Conservation (phyloP, 2,113 vertebrate genomes). For the Copsychus sechellarum region DNA sequence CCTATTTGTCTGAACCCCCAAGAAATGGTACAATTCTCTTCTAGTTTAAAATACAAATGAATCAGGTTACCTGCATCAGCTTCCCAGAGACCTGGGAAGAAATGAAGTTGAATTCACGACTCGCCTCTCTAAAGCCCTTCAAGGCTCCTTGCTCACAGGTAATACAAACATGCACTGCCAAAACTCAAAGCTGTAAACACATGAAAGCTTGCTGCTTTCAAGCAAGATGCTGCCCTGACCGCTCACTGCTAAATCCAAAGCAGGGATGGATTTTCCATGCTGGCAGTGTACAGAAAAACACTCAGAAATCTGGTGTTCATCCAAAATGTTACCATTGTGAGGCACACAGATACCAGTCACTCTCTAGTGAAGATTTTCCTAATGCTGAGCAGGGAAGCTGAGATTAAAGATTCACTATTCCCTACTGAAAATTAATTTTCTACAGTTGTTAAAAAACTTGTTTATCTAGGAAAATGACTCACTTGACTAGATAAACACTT, state of each 20-base stretch:
- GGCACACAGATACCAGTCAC: conserved; percentile 48
- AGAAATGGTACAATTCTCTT: background rate
- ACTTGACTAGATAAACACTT: conserved; percentile 51
- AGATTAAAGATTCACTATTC: conserved; percentile 63
- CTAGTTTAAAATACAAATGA: background rate
- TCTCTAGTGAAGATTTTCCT: conserved; percentile 57
- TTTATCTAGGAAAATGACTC: conserved; percentile 52
- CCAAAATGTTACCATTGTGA: conserved; percentile 23
- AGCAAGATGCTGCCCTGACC: background rate
- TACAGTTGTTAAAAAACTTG: conserved; percentile 61
- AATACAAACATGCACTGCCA: background rate
- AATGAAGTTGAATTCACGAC: background rate
- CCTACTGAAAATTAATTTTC: conserved; percentile 71
- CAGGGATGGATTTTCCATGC: conserved; percentile 61
- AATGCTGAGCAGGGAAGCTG: conserved; percentile 56
- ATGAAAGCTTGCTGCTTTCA: conserved; percentile 7
- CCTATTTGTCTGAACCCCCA: background rate
- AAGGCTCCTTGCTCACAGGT: conserved; percentile 23
- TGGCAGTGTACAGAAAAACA: conserved; percentile 2
- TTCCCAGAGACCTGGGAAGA: background rate
- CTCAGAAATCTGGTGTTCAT: conserved; percentile 42
- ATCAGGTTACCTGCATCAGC: background rate
- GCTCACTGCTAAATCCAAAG: conserved; percentile 16
- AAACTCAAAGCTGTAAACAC: background rate
- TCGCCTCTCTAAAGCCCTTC: background rate